phyloP scores from a whole-genome alignment of 2,888 invertebrate genomes.

The Eupithecia insigniata region DNA sequence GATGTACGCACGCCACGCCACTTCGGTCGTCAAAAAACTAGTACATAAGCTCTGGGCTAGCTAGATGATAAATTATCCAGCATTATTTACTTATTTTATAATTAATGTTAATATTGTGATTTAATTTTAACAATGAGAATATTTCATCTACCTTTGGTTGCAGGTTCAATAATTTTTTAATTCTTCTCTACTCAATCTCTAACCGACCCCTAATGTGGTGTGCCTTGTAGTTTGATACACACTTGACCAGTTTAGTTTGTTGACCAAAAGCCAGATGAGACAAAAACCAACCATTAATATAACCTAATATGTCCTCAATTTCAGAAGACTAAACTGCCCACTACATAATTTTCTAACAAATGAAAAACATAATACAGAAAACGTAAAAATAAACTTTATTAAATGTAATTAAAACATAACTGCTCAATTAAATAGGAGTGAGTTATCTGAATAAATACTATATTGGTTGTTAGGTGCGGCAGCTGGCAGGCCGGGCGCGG shows the following conservation, averaged over 20 bases:
- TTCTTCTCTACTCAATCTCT: neutral
- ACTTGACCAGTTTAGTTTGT: neutral
- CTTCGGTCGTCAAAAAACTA: too few species aligned
- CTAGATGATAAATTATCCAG: neutral
- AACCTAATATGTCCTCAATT: neutral
- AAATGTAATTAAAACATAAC: conserved; percentile 75
- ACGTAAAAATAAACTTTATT: conserved; percentile 82
- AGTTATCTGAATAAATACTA: conserved; percentile 67
- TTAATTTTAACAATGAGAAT: neutral
- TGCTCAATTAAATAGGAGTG: conserved; percentile 65
- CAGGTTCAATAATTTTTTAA: neutral
- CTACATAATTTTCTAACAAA: conserved; percentile 39
- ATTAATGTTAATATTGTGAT: neutral
- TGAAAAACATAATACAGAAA: conserved; percentile 74
- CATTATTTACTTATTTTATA: neutral
- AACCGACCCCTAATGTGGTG: neutral
- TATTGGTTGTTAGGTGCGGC: conserved; percentile 47
- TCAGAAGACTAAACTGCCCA: neutral
- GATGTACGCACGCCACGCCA: too few species aligned
- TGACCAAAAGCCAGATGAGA: neutral
- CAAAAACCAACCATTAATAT: neutral
- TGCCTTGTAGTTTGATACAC: neutral
- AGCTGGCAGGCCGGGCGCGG: conserved; percentile 46
- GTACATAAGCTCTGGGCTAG: neutral
- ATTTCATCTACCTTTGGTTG: neutral